Base-by-base conservation (phyloP, 1,140 invertebrate species). In the Bombus picipes region DNA sequence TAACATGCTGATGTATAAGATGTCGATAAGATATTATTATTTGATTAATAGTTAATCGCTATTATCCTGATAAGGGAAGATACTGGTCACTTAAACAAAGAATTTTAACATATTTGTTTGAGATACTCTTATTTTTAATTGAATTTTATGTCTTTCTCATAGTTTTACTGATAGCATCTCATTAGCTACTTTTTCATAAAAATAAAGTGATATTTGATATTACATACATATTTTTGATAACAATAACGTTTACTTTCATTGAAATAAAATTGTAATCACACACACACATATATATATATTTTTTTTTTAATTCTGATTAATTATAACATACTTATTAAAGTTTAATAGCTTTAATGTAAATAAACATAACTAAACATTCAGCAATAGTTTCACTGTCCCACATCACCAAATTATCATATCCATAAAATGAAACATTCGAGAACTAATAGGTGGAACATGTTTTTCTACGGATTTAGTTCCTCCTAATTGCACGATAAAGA, bases 1-100 rank as follows among this genome's bases (percentile, higher is more conserved):
- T 53, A 22, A 53, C 59, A n/a, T 62, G 59, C 25, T 12, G 28
- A 62, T n/a, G 59, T 62, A n/a, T 12, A 62, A 62, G 9, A 37
- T 37, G 22, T 28, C 37, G 72, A 74, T 74, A 74, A 74, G 41
- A 74, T 74, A 74, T 74, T 32, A 12, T 74, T 74, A n/a, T 62
- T n/a, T 62, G 59, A 62, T n/a, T 22, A 41, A 43, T 34, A 32
- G 41, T 32, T 73, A 32, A 9, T 22, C 15, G 15, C 1, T 53
- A 32, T 47, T n/a, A 34, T 53, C 32, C 4, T 25, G 59, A 62
- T 62, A 62, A 62, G 59, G 2, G n/a, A n/a, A 28, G 3, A 13
- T 62, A 62, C 28, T 13, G 28, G 12, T 2, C 4, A 13, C 22
- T 28, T n/a, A 3, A n/a, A 62, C 28, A n/a, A 62, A 62, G 28